Evolutionary conservation across 2,113 vertebrate genomes (phyloP), one percentile per base, ranked within the genome.

Genomic region (Daboia siamensis): DNA sequence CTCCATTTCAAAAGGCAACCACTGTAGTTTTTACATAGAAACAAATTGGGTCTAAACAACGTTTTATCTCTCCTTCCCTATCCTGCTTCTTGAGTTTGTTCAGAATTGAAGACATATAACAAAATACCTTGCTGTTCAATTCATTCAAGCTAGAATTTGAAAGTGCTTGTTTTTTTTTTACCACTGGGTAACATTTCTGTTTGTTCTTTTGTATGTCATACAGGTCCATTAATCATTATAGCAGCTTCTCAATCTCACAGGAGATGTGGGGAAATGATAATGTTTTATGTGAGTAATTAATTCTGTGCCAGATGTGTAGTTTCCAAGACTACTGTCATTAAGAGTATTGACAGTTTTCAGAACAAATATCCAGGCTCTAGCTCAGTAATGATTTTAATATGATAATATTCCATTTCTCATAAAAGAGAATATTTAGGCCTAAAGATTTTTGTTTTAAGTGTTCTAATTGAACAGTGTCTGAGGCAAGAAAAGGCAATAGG

Each of bases 231-330:
- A 96, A 96, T 98, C 97, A 97, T 97, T 95, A 92, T 23, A 95
- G 96, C 96, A 96, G 95, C 29, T 64, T 91, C 94, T 94, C 91
- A 97, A 97, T 93, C 96, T 97, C 97, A 94, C 7, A 96, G 95
- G 96, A 97, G 95, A 98, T 96, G 94, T 96, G 95, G 91, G 95
- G 94, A 97, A 97, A 98, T 97, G 97, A 97, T 97, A 97, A 97
- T 96, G 96, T 96, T 98, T 97, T 97, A 98, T 97, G 96, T 95
- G 93, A 97, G 95, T 97, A 97, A 98, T 98, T 98, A 98, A 98
- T 97, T 96, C 95, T 95, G 93, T 92, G 93, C 95, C 97, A 98
- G 97, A 97, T 97, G 97, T 94, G 96, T 95, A 95, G 96, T 97
- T 97, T 98, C 97, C 96, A 96, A 97, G 97, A 95, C 96, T 97